Evolutionary conservation across 2,113 vertebrate genomes (phyloP).

Genomic region (Sminthopsis crassicaudata): DNA sequence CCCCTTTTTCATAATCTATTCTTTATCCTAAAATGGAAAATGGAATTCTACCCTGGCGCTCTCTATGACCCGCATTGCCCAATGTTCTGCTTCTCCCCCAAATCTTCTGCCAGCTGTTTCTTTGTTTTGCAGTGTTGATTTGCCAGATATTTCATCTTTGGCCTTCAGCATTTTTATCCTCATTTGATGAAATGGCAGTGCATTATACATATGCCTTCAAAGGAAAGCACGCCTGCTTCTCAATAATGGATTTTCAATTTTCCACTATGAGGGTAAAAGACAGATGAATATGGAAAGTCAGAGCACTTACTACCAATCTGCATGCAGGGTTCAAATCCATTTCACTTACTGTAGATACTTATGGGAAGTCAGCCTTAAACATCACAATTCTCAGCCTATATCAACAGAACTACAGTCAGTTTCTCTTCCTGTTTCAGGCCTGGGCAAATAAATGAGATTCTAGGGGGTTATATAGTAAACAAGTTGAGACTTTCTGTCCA

Average conservation of each 20-base stretch:
- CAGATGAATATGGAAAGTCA: constrained; percentile 3
- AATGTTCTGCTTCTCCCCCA: background rate
- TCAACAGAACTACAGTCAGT: background rate
- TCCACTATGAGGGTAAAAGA: background rate
- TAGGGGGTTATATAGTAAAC: background rate
- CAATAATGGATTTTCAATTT: constrained; percentile 14
- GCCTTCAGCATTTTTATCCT: background rate
- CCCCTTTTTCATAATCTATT: background rate
- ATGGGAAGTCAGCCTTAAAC: constrained; percentile 2
- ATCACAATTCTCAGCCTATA: background rate
- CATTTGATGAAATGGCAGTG: background rate
- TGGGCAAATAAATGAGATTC: background rate
- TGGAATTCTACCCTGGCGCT: background rate
- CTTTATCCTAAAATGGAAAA: background rate
- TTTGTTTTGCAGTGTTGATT: constrained; percentile 1
- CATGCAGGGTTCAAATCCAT: background rate
- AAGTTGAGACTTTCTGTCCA: constrained; percentile 8
- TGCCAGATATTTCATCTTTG: constrained; percentile 7
- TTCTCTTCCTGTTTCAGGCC: background rate
- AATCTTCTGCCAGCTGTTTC: background rate
- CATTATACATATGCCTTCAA: constrained; percentile 5
- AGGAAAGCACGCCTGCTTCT: background rate
- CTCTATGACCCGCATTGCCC: background rate
- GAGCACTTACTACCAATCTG: background rate
- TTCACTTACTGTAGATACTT: constrained; percentile 9